These are phyloP conservation scores for Cataglyphis cursor DNA, from an alignment of 2,888 invertebrate species.

Conservation along the genomic window DNA sequence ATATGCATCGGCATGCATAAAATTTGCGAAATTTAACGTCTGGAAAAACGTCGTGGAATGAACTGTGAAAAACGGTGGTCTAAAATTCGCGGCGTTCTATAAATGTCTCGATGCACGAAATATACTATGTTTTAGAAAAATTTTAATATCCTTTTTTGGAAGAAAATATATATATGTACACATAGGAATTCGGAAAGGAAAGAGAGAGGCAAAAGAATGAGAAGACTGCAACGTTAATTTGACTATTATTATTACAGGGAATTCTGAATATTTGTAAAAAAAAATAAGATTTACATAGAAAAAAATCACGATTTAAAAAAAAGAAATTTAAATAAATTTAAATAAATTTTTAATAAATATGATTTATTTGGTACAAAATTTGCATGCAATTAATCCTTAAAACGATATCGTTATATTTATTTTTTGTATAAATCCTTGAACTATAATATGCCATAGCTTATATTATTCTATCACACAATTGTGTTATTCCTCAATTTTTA, in stretches of 20 bases:
- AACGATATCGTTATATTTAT: neutral
- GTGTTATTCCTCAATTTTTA: neutral
- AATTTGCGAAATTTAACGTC: constrained; percentile 3
- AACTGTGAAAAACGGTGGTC: neutral
- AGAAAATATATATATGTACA: neutral
- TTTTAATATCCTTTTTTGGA: neutral
- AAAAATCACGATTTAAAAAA: neutral
- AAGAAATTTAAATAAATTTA: no score
- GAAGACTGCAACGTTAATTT: neutral
- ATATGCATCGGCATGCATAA: constrained; percentile 27
- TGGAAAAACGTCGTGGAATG: neutral
- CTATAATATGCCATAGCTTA: neutral
- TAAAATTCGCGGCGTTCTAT: neutral
- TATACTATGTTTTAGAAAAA: neutral
- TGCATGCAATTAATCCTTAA: no score
- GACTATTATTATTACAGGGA: neutral
- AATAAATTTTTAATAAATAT: no score
- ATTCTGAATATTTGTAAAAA: neutral
- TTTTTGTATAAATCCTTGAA: neutral
- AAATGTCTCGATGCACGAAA: constrained; percentile 20
- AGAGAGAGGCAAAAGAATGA: neutral
- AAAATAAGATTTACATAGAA: neutral
- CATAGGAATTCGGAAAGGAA: neutral
- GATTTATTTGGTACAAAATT: neutral
- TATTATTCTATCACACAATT: constrained; percentile 7